These are phyloP conservation scores for Turdus rufiventris DNA, from an alignment of 2,113 vertebrate species.

Conservation along the genomic window DNA sequence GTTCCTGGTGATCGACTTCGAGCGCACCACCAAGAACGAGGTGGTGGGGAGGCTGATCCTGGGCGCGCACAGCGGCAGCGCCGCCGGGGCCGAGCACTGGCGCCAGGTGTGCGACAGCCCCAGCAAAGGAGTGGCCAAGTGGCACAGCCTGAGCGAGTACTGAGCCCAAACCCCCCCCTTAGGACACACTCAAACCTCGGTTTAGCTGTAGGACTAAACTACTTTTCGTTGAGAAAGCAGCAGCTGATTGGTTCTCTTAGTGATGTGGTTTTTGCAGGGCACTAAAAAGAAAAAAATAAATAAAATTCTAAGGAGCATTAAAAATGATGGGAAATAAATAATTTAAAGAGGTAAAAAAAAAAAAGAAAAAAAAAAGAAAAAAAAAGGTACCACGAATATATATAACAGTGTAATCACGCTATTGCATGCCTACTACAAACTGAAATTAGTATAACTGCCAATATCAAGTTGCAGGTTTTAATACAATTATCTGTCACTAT, in stretches of 20 bases:
- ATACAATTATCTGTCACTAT: constrained; percentile 67
- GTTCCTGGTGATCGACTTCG: constrained; percentile 94
- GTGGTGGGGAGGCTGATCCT: constrained; percentile 88
- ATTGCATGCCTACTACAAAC: constrained; percentile 85
- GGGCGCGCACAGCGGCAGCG: constrained; percentile 81
- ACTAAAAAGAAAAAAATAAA: not conserved
- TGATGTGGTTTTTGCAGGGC: constrained; percentile 66
- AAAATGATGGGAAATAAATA: not conserved
- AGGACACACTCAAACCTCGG: constrained; percentile 50
- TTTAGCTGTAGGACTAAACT: constrained; percentile 72
- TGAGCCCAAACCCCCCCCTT: not conserved
- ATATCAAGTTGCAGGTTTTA: constrained; percentile 70
- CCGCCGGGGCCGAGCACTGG: constrained; percentile 86
- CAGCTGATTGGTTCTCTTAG: constrained; percentile 61
- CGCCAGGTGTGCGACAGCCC: constrained; percentile 87
- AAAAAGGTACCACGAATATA: constrained; percentile 57
- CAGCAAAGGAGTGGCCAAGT: constrained; percentile 86
- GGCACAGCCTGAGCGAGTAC: constrained; percentile 90
- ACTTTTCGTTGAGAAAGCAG: constrained; percentile 51
- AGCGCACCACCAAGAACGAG: constrained; percentile 95
- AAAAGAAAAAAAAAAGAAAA: not conserved
- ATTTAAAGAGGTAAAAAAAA: not conserved
- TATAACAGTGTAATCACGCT: constrained; percentile 79
- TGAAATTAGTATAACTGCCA: constrained; percentile 70
- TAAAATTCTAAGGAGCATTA: constrained; percentile 34